Evolutionary conservation across 2,797 vertebrate genomes (phyloP).

Genomic region (Otus scops): DNA sequence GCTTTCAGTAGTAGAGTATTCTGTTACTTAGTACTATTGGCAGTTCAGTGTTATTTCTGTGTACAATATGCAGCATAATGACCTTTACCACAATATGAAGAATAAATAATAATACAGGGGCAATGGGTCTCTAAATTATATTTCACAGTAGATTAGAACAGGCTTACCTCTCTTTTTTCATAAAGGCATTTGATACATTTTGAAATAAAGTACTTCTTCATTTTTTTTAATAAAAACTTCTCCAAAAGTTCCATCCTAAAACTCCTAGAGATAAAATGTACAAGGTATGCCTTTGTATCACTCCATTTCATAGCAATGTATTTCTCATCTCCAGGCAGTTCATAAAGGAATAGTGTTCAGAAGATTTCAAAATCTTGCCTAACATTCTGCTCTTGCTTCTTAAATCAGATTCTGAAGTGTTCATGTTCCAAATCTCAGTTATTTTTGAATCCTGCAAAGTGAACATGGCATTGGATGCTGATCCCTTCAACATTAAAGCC

Average conservation of each 20-base stretch:
- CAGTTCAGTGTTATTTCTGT: neutral
- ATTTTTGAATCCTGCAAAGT: neutral
- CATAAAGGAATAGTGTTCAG: neutral
- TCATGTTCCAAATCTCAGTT: neutral
- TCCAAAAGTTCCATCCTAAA: neutral
- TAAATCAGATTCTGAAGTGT: neutral
- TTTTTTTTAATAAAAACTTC: neutral
- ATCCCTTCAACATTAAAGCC: neutral
- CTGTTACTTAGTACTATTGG: neutral
- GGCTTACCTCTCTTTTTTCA: neutral
- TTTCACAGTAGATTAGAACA: neutral
- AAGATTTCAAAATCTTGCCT: neutral
- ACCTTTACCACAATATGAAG: neutral
- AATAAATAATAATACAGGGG: neutral
- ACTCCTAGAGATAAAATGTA: neutral
- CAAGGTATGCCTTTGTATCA: neutral
- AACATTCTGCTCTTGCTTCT: neutral
- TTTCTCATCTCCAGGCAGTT: neutral
- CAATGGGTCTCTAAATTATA: neutral
- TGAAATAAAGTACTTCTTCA: neutral
- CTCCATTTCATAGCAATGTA: neutral
- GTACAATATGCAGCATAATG: neutral
- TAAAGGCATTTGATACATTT: neutral
- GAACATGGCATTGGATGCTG: neutral
- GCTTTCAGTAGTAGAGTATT: neutral